Evolutionary conservation across 2,113 vertebrate genomes (phyloP).

Genomic region (Pagrus major): DNA sequence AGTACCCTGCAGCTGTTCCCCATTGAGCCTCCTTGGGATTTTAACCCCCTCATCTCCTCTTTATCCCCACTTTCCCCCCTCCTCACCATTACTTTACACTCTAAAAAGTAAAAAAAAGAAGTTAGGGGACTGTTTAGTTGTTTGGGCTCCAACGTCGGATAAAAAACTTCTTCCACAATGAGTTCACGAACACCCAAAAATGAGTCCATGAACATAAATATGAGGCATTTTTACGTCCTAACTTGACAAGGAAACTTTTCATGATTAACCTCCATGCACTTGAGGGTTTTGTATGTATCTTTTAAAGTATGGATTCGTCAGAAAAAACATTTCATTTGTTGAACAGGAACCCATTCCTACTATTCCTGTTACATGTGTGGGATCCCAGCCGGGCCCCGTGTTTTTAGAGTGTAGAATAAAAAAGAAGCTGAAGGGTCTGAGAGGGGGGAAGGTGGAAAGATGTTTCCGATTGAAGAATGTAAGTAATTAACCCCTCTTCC

Average conservation of each 20-base stretch:
- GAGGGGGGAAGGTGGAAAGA: slow-evolving; percentile 53
- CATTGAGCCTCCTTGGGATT: slow-evolving; percentile 67
- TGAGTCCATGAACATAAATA: neutral
- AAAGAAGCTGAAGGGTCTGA: slow-evolving; percentile 4
- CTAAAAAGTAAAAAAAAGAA: slow-evolving; percentile 22
- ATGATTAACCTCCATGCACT: neutral
- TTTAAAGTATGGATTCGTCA: neutral
- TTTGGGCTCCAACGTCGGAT: neutral
- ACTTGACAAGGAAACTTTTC: neutral
- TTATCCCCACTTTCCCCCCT: slow-evolving; percentile 9
- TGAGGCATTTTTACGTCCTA: neutral
- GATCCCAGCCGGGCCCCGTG: slow-evolving; percentile 12
- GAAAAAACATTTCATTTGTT: neutral
- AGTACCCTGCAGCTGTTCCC: slow-evolving; percentile 78
- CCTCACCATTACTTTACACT: slow-evolving; percentile 32
- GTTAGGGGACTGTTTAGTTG: neutral
- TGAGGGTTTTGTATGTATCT: neutral
- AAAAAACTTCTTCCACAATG: neutral
- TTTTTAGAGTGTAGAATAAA: slow-evolving; percentile 57
- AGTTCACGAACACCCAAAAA: neutral
- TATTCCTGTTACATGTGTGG: neutral
- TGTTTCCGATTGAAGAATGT: slow-evolving; percentile 79
- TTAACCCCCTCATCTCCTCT: slow-evolving; percentile 50
- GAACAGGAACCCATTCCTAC: neutral
- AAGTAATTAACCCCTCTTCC: slow-evolving; percentile 77